A percentile compares a stretch with the other conserved stretches of the same genome.
phyloP scores from a whole-genome alignment of 2,113 vertebrate genomes.

The Tonatia bakeri region DNA sequence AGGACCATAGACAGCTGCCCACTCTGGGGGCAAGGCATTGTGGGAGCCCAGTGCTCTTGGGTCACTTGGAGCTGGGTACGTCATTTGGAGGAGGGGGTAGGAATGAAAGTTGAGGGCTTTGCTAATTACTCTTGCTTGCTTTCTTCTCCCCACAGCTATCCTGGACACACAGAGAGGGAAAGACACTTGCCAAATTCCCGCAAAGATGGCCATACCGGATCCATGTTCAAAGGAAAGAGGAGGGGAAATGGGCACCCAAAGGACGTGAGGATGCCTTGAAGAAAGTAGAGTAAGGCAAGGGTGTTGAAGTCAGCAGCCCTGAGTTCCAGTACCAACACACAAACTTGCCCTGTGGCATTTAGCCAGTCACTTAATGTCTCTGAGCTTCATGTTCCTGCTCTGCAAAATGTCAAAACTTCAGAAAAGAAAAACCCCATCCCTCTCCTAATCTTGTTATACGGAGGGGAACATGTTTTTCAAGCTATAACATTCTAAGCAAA shows the following conservation, averaged over 20 bases:
- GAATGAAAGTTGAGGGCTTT: background rate
- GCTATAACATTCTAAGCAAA: background rate
- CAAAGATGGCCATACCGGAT: background rate
- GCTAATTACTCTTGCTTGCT: background rate
- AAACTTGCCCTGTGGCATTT: background rate
- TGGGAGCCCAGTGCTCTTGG: background rate
- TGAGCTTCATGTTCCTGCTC: background rate
- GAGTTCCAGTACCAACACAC: background rate
- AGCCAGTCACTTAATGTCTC: background rate
- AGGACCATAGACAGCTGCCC: slow-evolving; percentile 27
- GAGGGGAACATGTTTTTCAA: background rate
- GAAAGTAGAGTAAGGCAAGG: background rate
- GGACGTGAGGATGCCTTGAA: background rate
- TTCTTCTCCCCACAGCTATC: background rate
- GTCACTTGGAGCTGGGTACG: background rate
- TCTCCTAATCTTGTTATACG: background rate
- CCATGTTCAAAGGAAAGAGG: background rate
- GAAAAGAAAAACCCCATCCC: background rate
- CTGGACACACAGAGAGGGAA: background rate
- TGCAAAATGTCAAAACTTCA: background rate
- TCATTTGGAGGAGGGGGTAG: background rate
- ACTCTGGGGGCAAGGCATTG: rapidly evolving
- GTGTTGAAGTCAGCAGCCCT: background rate
- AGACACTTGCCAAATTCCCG: background rate
- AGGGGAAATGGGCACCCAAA: background rate